A percentile compares a stretch with the other conserved stretches of the same genome.
Conservation (phyloP, 2,797 vertebrate species). For the Nothura maculosa region DNA sequence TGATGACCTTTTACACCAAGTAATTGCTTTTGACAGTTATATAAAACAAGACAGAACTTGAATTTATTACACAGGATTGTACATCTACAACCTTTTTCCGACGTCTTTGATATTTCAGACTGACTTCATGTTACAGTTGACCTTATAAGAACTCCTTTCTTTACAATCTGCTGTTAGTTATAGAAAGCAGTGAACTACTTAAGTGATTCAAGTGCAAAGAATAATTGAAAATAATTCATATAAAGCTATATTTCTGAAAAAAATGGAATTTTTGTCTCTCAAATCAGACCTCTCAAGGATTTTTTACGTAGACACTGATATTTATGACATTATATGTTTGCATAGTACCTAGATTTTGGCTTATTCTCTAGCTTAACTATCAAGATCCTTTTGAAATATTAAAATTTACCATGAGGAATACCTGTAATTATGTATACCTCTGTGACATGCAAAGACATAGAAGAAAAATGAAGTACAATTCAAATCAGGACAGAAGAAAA, state of each 20-base stretch:
- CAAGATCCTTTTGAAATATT: neutral
- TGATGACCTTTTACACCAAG: neutral
- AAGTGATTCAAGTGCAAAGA: neutral
- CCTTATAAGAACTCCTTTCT: neutral
- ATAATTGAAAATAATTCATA: neutral
- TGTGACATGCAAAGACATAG: neutral
- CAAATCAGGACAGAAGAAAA: slow-evolving; percentile 8
- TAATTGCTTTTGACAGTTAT: slow-evolving; percentile 15
- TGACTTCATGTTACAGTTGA: neutral
- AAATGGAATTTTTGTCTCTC: neutral
- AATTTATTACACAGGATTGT: neutral
- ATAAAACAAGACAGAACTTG: neutral
- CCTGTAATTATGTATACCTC: neutral
- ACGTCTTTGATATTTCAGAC: neutral
- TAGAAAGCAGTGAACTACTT: neutral
- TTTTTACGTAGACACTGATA: neutral
- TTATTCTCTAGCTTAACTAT: neutral
- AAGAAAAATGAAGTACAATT: neutral
- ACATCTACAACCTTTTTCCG: neutral
- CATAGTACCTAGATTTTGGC: neutral
- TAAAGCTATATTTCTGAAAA: neutral
- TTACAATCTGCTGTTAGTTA: neutral
- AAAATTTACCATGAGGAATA: neutral
- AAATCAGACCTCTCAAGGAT: neutral
- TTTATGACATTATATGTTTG: neutral